Conservation (phyloP, 2,113 vertebrate species). For the Zingel zingel region DNA sequence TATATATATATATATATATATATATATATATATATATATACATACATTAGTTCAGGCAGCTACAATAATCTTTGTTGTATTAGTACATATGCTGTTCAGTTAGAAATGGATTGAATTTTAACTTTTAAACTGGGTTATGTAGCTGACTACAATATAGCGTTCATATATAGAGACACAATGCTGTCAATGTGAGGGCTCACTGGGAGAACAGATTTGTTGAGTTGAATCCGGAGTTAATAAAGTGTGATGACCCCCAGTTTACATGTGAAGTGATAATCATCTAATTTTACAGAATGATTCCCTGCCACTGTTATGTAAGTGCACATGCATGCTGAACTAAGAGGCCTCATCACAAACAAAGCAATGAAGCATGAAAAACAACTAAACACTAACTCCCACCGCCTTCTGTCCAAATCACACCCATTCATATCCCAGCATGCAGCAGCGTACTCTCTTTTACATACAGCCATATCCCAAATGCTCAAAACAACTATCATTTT, state of each 20-base stretch:
- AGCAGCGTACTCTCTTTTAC: conserved; percentile 55
- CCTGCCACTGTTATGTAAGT: conserved; percentile 32
- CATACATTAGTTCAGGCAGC: neutral
- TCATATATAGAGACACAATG: neutral
- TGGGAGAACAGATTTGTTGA: neutral
- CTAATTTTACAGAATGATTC: conserved; percentile 17
- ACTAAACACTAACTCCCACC: conserved; percentile 65
- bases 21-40: no score
- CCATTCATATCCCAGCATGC: conserved; percentile 73
- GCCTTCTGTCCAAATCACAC: conserved; percentile 73
- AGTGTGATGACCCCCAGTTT: conserved; percentile 31
- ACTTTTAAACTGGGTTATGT: neutral
- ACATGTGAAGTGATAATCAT: conserved; percentile 29
- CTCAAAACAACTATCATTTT: conserved; percentile 60
- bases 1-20: no score
- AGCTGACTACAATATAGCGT: neutral
- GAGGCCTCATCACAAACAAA: conserved; percentile 49
- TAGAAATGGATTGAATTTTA: neutral
- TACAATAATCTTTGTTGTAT: neutral
- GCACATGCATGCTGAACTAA: conserved; percentile 8
- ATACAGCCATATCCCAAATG: conserved; percentile 51
- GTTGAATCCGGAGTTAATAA: conserved; percentile 29
- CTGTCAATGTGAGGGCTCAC: neutral
- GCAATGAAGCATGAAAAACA: conserved; percentile 60
- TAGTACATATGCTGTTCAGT: neutral